phyloP scores from a whole-genome alignment of 2,113 vertebrate species.

The Pterocles gutturalis region DNA sequence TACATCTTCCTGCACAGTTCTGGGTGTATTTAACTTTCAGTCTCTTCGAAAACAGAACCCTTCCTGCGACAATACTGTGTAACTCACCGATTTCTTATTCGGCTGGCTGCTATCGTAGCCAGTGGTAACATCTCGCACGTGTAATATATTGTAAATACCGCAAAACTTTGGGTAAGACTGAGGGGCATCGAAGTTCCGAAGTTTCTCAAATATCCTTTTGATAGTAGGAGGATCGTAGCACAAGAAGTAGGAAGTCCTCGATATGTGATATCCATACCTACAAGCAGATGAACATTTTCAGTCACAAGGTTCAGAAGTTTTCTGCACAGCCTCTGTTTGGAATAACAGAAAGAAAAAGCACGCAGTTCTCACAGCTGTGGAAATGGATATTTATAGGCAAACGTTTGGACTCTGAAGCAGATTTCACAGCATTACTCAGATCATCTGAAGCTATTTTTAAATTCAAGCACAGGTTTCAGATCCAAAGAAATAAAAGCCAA shows the following conservation, averaged over 20 bases:
- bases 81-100: constrained; percentile 84
- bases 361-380: not conserved
- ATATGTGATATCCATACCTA: constrained; percentile 93
- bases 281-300: not conserved
- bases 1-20: rapidly evolving
- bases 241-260: constrained; percentile 92
- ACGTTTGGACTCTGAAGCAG: not conserved
- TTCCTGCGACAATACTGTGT: rapidly evolving
- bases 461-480: not conserved
- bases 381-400: not conserved
- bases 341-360: not conserved
- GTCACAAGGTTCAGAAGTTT: not conserved
- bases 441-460: not conserved
- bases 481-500: not conserved
- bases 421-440: not conserved
- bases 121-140: constrained; percentile 88
- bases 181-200: constrained; percentile 83
- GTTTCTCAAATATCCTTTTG: constrained; percentile 86
- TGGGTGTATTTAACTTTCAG: rapidly evolving
- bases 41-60: not conserved
- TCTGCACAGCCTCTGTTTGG: not conserved
- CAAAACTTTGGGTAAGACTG: constrained; percentile 85
- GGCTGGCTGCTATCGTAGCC: constrained; percentile 92
- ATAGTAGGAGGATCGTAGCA: constrained; percentile 90
- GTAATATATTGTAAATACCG: constrained; percentile 79